A percentile compares a stretch with the other conserved stretches of the same genome.
These are phyloP conservation scores for Equus przewalskii DNA, from an alignment of 2,113 vertebrate genomes.

Conservation along the genomic window DNA sequence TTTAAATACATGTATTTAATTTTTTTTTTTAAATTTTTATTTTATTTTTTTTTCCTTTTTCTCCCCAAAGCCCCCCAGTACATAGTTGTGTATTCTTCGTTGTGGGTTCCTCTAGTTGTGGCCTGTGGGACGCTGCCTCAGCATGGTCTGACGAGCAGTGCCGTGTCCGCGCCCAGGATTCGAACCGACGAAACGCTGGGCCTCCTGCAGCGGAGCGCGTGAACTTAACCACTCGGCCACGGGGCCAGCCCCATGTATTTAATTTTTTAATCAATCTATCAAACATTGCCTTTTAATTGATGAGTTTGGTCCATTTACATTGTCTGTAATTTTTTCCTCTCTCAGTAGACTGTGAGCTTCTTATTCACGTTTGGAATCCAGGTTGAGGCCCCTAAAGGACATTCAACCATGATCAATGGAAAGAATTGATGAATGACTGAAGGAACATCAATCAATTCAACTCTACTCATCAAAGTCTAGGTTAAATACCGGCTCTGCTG, in stretches of 20 bases:
- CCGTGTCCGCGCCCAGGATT: too few species aligned
- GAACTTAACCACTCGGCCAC: too few species aligned
- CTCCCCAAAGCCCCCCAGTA: too few species aligned
- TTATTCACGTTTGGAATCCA: neutral
- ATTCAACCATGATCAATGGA: neutral
- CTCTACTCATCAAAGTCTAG: neutral
- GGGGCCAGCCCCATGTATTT: neutral
- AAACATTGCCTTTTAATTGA: neutral
- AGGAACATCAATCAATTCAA: neutral
- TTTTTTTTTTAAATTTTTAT: neutral
- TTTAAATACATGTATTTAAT: neutral
- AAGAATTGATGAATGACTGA: neutral
- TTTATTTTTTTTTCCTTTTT: too few species aligned
- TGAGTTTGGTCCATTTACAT: neutral
- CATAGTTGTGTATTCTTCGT: too few species aligned
- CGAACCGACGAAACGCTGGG: too few species aligned
- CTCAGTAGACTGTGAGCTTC: neutral
- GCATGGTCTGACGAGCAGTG: too few species aligned
- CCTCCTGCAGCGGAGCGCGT: too few species aligned
- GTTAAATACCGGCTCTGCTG: neutral
- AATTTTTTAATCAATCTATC: neutral
- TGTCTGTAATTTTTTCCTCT: neutral
- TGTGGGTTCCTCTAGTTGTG: too few species aligned
- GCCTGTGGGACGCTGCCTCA: too few species aligned
- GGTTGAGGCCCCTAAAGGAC: neutral